A percentile compares a stretch with the other conserved stretches of the same genome.
These are phyloP conservation scores for Cheumatopsyche charites DNA, from an alignment of 1,140 invertebrate species.

Conservation along the genomic window DNA sequence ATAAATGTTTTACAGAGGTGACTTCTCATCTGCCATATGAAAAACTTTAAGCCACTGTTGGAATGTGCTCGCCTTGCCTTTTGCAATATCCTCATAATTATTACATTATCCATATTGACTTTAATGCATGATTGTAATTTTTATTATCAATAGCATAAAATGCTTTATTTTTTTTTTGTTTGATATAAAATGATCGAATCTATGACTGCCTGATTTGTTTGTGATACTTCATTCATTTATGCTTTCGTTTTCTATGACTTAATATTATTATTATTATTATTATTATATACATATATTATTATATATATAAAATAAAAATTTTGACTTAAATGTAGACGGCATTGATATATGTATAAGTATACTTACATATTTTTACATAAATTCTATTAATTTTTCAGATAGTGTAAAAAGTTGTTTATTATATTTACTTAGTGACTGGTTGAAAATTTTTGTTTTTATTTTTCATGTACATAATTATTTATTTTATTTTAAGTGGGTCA, in stretches of 20 bases:
- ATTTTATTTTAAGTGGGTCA: too few species aligned
- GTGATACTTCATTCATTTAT: constrained; percentile 23
- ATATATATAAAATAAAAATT: too few species aligned
- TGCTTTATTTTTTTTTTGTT: constrained; percentile 22
- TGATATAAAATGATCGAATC: background rate
- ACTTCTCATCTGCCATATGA: constrained; percentile 87
- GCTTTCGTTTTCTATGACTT: background rate
- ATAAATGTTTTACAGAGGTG: constrained; percentile 78
- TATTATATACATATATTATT: too few species aligned
- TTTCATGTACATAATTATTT: too few species aligned
- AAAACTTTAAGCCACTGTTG: constrained; percentile 72
- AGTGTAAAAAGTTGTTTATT: too few species aligned
- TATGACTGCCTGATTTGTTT: constrained; percentile 6
- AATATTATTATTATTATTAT: too few species aligned
- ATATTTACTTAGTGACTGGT: too few species aligned
- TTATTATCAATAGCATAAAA: constrained; percentile 31
- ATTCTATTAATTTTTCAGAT: too few species aligned
- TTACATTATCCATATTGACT: constrained; percentile 8
- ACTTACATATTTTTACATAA: too few species aligned
- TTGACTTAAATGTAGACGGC: too few species aligned
- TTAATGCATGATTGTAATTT: constrained; percentile 36
- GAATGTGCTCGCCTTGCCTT: constrained; percentile 44
- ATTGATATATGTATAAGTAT: too few species aligned
- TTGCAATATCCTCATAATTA: constrained; percentile 30
- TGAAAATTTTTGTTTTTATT: too few species aligned